Base-by-base conservation (phyloP, 2,113 vertebrate genomes). In the Oriolus oriolus region DNA sequence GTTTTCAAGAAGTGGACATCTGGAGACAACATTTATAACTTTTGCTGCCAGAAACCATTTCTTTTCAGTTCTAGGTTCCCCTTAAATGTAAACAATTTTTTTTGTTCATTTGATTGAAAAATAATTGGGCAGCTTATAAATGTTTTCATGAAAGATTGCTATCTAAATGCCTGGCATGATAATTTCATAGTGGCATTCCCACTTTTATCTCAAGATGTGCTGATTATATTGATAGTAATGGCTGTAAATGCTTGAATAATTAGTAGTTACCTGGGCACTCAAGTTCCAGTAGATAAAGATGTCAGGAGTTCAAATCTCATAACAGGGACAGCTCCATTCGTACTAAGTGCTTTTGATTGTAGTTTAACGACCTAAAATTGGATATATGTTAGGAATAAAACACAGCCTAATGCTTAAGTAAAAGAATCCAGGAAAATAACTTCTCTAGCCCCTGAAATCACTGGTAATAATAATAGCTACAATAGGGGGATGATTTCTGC, bases 251-350 rank as follows among this genome's bases (percentile, higher is more conserved):
- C 90, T 87, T 94, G 80, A 95, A 82, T 93, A 94, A 94, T 92
- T 93, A 73, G 86, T 66, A 86, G 77, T 97, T 98, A 99, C 98
- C 98, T 98, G 97, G 96, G 93, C 98, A 98, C 95, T 98, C 97
- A 61, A 13, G 96, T 98, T 97, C 98, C 98, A 96, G 97, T 93
- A 70, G 98, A 98, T 96, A 98, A 98, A 21, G 97, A 98, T 75
- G 98, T 98, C 95, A 98, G 97, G 20, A 98, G 96, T 98, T 98
- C 98, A 97, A 98, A 98, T 94, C 98, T 98, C 94, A 97, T 97
- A 96, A 96, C 93, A 95, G 97, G 98, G 47, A 98, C 95, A 61
- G 97, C 98, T 87, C 98, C 98, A 94, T 98, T 97, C 7, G 79
- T 98, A 42, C 95, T 98, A 95, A 98, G 98, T 88, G 98, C 92